These are phyloP conservation scores for Endotricha flammealis DNA, from an alignment of 2,888 invertebrate species.

Conservation along the genomic window DNA sequence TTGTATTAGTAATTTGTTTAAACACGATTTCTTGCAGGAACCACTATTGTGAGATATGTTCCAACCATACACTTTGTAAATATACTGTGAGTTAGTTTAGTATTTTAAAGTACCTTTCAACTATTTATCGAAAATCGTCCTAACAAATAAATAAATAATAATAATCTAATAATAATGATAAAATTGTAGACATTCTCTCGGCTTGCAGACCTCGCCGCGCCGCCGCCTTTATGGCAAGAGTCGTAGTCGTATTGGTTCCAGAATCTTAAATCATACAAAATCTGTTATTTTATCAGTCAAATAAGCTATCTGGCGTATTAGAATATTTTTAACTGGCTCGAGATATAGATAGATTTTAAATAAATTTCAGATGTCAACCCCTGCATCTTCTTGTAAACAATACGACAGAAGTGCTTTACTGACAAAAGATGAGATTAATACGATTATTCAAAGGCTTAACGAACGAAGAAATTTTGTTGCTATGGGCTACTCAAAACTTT, in stretches of 20 bases:
- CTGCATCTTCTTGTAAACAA: constrained; percentile 38
- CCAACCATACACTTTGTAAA: constrained; percentile 55
- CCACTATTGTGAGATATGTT: constrained; percentile 52
- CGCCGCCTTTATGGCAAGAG: too few relatives aligned
- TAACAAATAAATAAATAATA: too few relatives aligned
- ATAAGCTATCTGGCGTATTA: too few relatives aligned
- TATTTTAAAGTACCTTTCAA: too few relatives aligned
- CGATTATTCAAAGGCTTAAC: constrained; percentile 52
- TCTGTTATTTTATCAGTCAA: too few relatives aligned
- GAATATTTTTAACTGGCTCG: too few relatives aligned
- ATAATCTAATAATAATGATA: constrained; percentile 1
- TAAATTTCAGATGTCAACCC: constrained; percentile 40
- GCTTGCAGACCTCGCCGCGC: too few relatives aligned
- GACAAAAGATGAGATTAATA: constrained; percentile 35
- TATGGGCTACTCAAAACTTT: constrained; percentile 38
- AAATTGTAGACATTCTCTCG: too few relatives aligned
- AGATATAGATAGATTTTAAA: too few relatives aligned
- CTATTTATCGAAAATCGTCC: too few relatives aligned
- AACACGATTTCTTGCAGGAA: constrained; percentile 23
- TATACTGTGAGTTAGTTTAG: constrained; percentile 46
- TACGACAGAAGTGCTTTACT: constrained; percentile 43
- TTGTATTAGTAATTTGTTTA: constrained; percentile 41
- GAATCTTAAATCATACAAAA: too few relatives aligned
- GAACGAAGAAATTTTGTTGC: constrained; percentile 57
- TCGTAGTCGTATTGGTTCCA: too few relatives aligned